These are phyloP conservation scores for Caenorhabditis wallacei DNA, from an alignment of 2,888 invertebrate species.

Conservation along the genomic window DNA sequence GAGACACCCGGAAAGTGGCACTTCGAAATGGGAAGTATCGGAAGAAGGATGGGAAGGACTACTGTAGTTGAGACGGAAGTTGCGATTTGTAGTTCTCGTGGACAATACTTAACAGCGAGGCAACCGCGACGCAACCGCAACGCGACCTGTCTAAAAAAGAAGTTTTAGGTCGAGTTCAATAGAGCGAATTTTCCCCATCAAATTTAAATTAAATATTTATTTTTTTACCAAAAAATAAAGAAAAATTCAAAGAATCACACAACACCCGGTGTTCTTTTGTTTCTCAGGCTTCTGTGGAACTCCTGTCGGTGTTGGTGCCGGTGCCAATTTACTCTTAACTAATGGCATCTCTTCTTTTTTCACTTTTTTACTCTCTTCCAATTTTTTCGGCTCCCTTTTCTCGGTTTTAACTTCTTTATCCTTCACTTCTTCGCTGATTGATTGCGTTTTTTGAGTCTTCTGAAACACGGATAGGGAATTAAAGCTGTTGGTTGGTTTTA, in stretches of 20 bases:
- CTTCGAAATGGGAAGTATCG: conserved; percentile 35
- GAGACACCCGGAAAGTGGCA: conserved; percentile 40
- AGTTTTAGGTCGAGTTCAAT: too few relatives aligned
- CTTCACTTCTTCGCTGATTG: conserved; percentile 30
- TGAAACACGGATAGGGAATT: conserved; percentile 5
- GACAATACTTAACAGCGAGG: too few relatives aligned
- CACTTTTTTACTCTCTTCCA: conserved; percentile 19
- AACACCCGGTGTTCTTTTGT: conserved; percentile 42
- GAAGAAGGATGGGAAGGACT: conserved; percentile 28
- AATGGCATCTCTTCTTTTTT: conserved; percentile 24
- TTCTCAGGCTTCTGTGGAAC: too few relatives aligned
- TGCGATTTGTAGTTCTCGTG: too few relatives aligned
- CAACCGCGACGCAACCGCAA: too few relatives aligned
- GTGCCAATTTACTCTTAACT: not conserved
- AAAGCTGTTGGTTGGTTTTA: not conserved
- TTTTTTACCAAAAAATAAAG: too few relatives aligned
- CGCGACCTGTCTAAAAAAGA: too few relatives aligned
- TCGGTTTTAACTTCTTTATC: conserved; percentile 15
- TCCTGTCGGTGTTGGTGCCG: not conserved
- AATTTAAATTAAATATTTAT: too few relatives aligned
- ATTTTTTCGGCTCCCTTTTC: conserved; percentile 11
- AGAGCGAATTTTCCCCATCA: too few relatives aligned
- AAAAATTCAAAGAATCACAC: conserved; percentile 20
- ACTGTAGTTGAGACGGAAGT: too few relatives aligned
- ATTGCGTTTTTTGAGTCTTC: conserved; percentile 36